Evolutionary conservation across 2,113 vertebrate genomes (phyloP), one percentile per base, ranked within the genome.

Genomic region (Sorex fumeus): DNA sequence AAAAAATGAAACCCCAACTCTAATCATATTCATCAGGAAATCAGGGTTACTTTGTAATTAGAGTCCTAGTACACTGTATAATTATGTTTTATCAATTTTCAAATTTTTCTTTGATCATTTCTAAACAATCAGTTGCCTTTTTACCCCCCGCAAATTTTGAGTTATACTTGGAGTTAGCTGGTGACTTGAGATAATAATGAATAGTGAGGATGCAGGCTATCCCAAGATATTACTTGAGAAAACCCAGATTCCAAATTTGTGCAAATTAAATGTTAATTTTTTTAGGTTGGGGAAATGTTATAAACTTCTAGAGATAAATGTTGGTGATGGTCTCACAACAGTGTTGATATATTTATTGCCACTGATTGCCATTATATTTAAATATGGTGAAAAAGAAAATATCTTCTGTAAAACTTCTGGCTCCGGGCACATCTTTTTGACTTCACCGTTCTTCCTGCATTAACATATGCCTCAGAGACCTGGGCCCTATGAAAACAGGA

Each of bases 21-120:
- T 18, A 92, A 40, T 50, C 10, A 27, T 80, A 69, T 3, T 8
- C 18, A 86, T 67, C 23, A 12, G 40, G 64, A 85, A 91, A 74
- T 36, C 12, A 53, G 13, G 53, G 53, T 53, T 53, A 16, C 11
- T 91, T 75, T 76, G 19, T 82, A 83, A 57, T 19, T 30, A 57
- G 66, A 43, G 19, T 85, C 71, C 75, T 85, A 75, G 36, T 16
- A 82, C 6, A 30, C 19, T 34, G 23, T 40, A 50, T 87, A 70
- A 27, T 82, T 75, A 87, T 53, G 80, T 88, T 25, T 79, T 23
- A n/a, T 87, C 47, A 80, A 43, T 80, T 89, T 72, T 87, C 10
- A 80, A 16, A 53, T 53, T 94, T 90, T 71, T 87, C 57, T 86
- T 60, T 18, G 27, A 60, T 79, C 62, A 66, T 89, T 95, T 87